phyloP scores from a whole-genome alignment of 2,888 invertebrate genomes.

The Eurytoma adleriae region DNA sequence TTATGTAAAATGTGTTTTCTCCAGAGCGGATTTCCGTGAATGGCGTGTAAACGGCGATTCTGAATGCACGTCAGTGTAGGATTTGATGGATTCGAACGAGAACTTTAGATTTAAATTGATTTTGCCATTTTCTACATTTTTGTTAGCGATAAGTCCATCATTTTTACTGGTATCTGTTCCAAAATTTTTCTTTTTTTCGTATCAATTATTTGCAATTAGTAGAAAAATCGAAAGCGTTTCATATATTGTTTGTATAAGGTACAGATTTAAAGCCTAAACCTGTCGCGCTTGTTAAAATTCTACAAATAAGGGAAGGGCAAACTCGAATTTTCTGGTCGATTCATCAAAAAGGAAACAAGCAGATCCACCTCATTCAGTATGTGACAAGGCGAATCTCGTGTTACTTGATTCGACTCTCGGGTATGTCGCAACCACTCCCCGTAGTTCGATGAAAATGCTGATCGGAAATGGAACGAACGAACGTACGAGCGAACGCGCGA shows the following conservation, averaged over 20 bases:
- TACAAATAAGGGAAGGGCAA: background rate
- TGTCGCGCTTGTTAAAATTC: background rate
- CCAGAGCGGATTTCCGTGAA: conserved; percentile 1
- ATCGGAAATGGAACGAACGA: conserved; percentile 54
- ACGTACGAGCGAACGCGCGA: conserved; percentile 19
- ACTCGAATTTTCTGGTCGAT: conserved; percentile 25
- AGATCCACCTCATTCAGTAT: conserved; percentile 30
- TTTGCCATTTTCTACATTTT: conserved; percentile 1
- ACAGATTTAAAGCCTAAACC: too few relatives aligned
- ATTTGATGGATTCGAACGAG: conserved; percentile 27
- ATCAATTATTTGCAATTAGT: background rate
- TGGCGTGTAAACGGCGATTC: conserved; percentile 9
- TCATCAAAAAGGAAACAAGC: conserved; percentile 38
- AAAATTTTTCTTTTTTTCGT: too few relatives aligned
- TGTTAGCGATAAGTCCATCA: background rate
- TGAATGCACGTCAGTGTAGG: conserved; percentile 5
- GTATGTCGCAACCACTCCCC: conserved; percentile 31
- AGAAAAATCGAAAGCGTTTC: background rate
- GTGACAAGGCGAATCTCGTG: conserved; percentile 28
- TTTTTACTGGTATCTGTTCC: too few relatives aligned
- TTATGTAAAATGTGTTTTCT: conserved; percentile 41
- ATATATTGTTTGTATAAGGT: too few relatives aligned
- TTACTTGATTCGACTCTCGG: conserved; percentile 40
- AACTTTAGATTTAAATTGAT: background rate
- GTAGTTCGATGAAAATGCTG: conserved; percentile 50